Conservation (phyloP, 2,797 vertebrate genomes). For the Cetoscarus ocellatus region DNA sequence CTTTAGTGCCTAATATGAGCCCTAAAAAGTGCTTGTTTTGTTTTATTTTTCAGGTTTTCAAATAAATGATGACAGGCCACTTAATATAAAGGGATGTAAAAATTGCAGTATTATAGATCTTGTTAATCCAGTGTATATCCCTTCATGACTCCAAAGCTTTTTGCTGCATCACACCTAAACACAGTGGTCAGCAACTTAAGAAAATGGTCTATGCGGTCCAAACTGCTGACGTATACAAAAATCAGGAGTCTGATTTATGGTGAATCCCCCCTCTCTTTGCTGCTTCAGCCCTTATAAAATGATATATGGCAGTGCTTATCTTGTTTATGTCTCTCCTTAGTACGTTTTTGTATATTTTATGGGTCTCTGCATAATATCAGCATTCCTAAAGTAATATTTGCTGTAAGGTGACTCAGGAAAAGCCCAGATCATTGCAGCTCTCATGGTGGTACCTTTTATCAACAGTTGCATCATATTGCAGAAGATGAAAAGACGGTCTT, state of each 20-base stretch:
- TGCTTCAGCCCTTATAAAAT: conserved; percentile 28
- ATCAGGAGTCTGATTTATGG: conserved; percentile 44
- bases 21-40: too few relatives aligned
- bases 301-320: conserved; percentile 29
- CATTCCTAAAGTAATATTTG: conserved; percentile 12
- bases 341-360: conserved; percentile 6
- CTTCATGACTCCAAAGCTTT: conserved; percentile 15
- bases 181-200: conserved; percentile 55
- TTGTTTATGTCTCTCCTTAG: conserved; percentile 32
- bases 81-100: not conserved
- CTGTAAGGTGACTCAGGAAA: not conserved
- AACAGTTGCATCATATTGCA: conserved; percentile 23
- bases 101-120: not conserved
- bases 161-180: conserved; percentile 55
- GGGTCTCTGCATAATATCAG: conserved; percentile 23
- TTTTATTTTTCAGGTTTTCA: not conserved
- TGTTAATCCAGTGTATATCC: not conserved
- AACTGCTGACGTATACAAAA: conserved; percentile 48
- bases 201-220: conserved; percentile 37
- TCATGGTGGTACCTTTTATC: conserved; percentile 9
- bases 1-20: too few relatives aligned
- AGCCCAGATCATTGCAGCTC: conserved; percentile 4
- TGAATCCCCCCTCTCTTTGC: conserved; percentile 24
- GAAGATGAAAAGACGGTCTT: conserved; percentile 14
- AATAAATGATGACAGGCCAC: not conserved